Conservation (phyloP, 2,797 vertebrate species). For the Poeciliopsis turneri region DNA sequence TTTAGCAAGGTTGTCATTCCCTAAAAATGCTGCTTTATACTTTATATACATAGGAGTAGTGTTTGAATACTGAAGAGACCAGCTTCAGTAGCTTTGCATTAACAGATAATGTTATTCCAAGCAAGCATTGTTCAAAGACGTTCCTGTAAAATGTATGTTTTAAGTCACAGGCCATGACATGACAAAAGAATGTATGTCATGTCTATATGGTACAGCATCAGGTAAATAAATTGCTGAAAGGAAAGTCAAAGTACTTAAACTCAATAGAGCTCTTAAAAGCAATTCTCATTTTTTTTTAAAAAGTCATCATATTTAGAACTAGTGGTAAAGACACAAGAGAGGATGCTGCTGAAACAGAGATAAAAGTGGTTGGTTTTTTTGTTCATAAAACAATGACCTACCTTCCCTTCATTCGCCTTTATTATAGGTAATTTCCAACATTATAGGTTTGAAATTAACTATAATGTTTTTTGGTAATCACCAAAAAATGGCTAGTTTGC, state of each 20-base stretch:
- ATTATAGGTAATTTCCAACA: background rate
- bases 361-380: background rate
- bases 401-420: background rate
- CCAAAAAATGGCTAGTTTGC: background rate
- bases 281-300: background rate
- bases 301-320: background rate
- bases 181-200: too few relatives aligned
- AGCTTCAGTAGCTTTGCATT: background rate
- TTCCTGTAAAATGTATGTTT: background rate
- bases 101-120: background rate
- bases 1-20: background rate
- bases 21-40: background rate
- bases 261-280: background rate
- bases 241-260: background rate
- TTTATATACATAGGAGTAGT: background rate
- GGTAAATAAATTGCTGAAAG: too few relatives aligned
- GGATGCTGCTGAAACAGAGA: background rate
- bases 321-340: background rate
- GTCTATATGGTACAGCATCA: too few relatives aligned
- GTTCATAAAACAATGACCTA: background rate
- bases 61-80: background rate
- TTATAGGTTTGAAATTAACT: too few relatives aligned
- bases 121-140: background rate
- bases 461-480: background rate
- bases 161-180: background rate